Percentiles rank a stretch among this genome's conserved stretches.
phyloP scores from a whole-genome alignment of 1,140 invertebrate species.

The Sycophaga agraensis region DNA sequence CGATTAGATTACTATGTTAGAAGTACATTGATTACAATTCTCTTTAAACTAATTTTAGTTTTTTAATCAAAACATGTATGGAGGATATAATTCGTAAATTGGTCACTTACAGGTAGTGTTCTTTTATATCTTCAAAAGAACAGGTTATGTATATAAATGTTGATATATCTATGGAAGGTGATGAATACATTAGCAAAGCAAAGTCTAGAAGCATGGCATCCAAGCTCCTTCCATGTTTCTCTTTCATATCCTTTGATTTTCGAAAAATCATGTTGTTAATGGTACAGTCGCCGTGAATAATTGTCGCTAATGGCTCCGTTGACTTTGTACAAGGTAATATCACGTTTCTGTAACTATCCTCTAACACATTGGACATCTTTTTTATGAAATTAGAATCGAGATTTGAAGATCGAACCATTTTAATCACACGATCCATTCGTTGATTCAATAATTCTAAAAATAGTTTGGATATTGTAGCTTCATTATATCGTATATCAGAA shows the following conservation, averaged over 20 bases:
- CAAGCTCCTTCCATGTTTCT: constrained; percentile 11
- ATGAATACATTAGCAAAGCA: constrained; percentile 42
- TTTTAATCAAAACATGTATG: no score
- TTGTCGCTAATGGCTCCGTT: constrained; percentile 40
- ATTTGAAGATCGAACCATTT: constrained; percentile 25
- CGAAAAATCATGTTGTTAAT: constrained; percentile 49
- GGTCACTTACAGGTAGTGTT: constrained; percentile 4
- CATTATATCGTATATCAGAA: constrained; percentile 25
- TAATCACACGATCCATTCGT: constrained; percentile 3
- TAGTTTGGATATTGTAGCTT: neutral
- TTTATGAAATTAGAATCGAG: constrained; percentile 32
- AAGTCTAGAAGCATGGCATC: constrained; percentile 52
- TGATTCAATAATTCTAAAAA: neutral
- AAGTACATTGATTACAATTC: no score
- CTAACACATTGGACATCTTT: constrained; percentile 31
- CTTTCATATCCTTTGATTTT: constrained; percentile 18
- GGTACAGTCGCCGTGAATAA: constrained; percentile 54
- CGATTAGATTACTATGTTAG: neutral
- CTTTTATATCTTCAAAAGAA: constrained; percentile 26
- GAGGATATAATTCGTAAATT: no score
- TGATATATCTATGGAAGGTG: constrained; percentile 49
- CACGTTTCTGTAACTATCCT: constrained; percentile 18
- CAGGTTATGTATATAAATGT: constrained; percentile 51
- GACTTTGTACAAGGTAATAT: constrained; percentile 19
- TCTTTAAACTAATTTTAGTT: no score